phyloP scores from a whole-genome alignment of 2,113 vertebrate genomes.

The Cheirogaleus medius region DNA sequence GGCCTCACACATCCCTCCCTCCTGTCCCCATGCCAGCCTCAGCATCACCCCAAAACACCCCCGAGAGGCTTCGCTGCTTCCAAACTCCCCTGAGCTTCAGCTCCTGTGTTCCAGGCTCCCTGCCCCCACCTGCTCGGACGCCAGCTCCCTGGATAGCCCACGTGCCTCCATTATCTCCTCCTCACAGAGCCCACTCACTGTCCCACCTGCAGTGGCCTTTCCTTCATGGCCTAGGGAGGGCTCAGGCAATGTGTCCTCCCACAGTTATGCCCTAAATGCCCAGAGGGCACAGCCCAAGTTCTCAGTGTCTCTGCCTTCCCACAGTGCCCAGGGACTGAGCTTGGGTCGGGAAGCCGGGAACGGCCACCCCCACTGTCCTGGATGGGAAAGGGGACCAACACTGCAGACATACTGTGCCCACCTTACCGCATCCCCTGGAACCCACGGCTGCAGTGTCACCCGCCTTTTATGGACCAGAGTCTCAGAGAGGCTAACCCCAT shows the following conservation, averaged over 20 bases:
- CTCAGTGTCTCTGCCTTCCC: neutral
- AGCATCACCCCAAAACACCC: neutral
- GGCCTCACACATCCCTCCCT: neutral
- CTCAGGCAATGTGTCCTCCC: neutral
- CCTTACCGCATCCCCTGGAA: neutral
- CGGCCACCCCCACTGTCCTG: no score
- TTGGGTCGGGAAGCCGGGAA: neutral
- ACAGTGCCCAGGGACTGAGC: neutral
- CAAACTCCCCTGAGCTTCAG: neutral
- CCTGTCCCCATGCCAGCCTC: neutral
- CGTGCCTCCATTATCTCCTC: neutral
- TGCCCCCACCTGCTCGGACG: neutral
- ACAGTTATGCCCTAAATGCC: neutral
- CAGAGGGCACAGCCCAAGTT: no score
- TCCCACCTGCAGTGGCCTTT: neutral
- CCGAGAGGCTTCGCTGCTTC: neutral
- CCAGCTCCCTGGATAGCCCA: neutral
- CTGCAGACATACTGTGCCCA: no score
- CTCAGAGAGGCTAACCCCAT: neutral
- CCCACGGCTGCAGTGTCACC: accelerated
- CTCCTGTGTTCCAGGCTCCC: neutral
- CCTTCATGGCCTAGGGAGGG: no score
- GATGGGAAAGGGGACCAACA: no score
- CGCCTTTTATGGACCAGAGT: neutral
- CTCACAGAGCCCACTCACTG: neutral